These are phyloP conservation scores for Lynx canadensis DNA, from an alignment of 2,113 vertebrate species.

Conservation along the genomic window DNA sequence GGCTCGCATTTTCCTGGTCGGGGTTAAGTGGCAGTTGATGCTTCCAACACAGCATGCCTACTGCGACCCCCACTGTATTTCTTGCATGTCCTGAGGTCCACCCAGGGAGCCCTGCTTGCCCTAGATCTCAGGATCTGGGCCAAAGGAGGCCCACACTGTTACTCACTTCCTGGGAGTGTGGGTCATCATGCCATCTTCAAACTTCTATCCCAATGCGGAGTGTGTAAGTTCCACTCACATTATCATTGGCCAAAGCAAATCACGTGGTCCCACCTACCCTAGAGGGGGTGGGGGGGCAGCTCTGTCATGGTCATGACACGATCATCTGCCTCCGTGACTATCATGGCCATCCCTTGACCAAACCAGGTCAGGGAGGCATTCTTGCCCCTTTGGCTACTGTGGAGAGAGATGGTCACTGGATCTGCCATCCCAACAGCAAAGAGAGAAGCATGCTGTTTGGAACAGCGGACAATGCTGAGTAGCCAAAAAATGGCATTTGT, in stretches of 20 bases:
- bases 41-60: background rate
- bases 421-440: background rate
- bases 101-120: too few species aligned
- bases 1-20: too few species aligned
- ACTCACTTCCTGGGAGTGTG: background rate
- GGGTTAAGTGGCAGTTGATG: background rate
- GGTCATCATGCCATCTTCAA: background rate
- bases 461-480: background rate
- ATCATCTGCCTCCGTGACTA: too few species aligned
- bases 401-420: background rate
- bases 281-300: accelerated
- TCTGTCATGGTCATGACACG: background rate
- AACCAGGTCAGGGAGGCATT: background rate
- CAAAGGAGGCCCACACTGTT: background rate
- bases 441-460: background rate
- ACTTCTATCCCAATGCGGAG: background rate
- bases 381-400: background rate
- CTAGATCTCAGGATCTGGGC: background rate
- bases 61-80: background rate
- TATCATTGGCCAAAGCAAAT: background rate
- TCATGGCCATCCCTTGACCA: background rate
- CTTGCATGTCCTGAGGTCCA: background rate
- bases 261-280: accelerated
- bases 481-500: background rate
- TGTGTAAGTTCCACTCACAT: background rate